Evolutionary conservation across 2,113 vertebrate species (phyloP), one percentile per base, ranked within the genome.

Genomic region (Odocoileus virginianus): DNA sequence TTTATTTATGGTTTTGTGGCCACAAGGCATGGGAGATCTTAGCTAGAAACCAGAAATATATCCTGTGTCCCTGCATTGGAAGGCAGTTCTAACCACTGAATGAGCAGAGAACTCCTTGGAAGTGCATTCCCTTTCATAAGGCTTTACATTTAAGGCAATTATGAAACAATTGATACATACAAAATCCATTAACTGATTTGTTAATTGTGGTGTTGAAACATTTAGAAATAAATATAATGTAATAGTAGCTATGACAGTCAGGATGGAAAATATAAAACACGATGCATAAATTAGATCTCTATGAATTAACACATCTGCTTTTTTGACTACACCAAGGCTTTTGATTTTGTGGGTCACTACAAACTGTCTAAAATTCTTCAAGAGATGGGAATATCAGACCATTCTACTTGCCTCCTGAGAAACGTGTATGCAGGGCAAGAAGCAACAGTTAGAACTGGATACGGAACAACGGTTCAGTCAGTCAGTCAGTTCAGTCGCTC

Each of bases 291-390:
- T 13, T 25, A 13, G 36, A 25, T 74, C 19, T 74, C 19, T 74
- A 3, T 74, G 21, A 40, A 13, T 74, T 13, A 74, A 36, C 36
- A 40, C 21, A 40, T 67, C 33, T n/a, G 33, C 33, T 67, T n/a
- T n/a, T n/a, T n/a, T 67, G 33, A 67, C 61, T 19, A 19, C 16
- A 9, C 16, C 33, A 67, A 67, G n/a, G 61, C 7, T 7, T 67
- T n/a, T 64, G 30, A 64, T 7, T 33, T 33, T 33, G 15, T 64
- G 0, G 0, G 7, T 1, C 15, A 64, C 30, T 8, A n/a, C 3
- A 17, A 64, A 61, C 60, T 61, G 60, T 33, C 60, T 61, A 61
- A 61, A n/a, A n/a, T 64, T n/a, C 33, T 64, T 64, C 61, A 64
- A 17, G 33, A 64, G 30, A 64, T 64, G 15, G 30, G 19, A 64